Evolutionary conservation across 2,888 invertebrate genomes (phyloP), one percentile per base, ranked within the genome.

Genomic region (Lottia scabra): DNA sequence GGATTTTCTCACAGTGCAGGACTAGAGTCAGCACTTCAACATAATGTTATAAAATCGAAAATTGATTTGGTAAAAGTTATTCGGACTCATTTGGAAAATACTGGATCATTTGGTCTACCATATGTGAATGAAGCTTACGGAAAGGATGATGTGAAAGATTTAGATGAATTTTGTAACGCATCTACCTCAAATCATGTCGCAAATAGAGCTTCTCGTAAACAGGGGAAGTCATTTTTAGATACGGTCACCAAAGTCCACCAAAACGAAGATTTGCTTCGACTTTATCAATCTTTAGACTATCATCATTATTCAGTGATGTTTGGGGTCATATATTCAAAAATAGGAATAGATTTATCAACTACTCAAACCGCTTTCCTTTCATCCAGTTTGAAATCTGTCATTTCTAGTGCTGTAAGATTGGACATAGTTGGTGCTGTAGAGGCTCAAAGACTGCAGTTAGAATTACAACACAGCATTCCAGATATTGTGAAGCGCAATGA

Each of bases 1-100:
- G 80, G 81, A 3, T 84, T 83, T 71, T 80, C 83, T 13, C 84
- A 84, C 76, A 83, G 83, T 68, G n/a, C 76, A 19, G 84, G 84
- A 12, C 70, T 83, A 38, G 84, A 84, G 48, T 77, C 81, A 27
- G 81, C 79, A 15, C 38, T 83, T 5, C 81, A 82, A 70, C 73
- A 75, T 27, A 30, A 70, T 23, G 62, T 69, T 63, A 67, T 81
- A 2, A 45, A 45, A 10, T 72, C 74, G 63, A 72, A 72, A 74
- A 80, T 79, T 78, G 73, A 73, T 19, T n/a, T 67, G 1, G 30
- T 1, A 4, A 64, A 64, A 10, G 10, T 38, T 8, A 38, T 38
- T 10, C 5, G 8, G 38, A 38, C 38, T 38, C 38, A 38, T 38
- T 8, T 38, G 38, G 8, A 38, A 6, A 38, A 38, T 78, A 16